These are phyloP conservation scores for Austrofundulus limnaeus DNA, from an alignment of 2,113 vertebrate genomes.

Conservation along the genomic window DNA sequence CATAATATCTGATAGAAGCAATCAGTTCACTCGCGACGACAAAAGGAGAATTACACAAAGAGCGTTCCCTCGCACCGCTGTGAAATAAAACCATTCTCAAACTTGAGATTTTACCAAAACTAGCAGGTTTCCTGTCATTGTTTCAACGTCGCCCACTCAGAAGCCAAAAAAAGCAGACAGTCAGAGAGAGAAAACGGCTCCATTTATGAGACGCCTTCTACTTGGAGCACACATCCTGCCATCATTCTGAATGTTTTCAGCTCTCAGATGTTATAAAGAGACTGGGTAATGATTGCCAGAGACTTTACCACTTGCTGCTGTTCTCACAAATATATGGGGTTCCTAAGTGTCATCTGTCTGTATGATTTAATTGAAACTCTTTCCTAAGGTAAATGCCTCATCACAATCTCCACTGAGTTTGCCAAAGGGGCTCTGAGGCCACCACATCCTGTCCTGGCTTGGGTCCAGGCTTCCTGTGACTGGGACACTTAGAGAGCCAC, in stretches of 20 bases:
- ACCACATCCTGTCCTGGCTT: conserved; percentile 57
- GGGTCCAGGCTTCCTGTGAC: conserved; percentile 65
- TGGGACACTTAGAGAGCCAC: conserved; percentile 49
- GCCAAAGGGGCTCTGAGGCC: conserved; percentile 54
- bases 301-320: conserved; percentile 54
- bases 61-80: conserved; percentile 28
- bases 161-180: conserved; percentile 60
- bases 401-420: conserved; percentile 46
- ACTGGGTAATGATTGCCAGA: conserved; percentile 67
- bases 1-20: conserved; percentile 41
- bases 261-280: conserved; percentile 67
- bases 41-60: conserved; percentile 56
- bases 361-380: conserved; percentile 78
- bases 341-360: conserved; percentile 64
- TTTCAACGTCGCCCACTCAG: conserved; percentile 69
- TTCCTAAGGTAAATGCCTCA: conserved; percentile 51
- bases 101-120: conserved; percentile 75
- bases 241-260: conserved; percentile 54
- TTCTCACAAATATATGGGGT: conserved; percentile 48
- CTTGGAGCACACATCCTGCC: conserved; percentile 55
- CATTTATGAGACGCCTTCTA: conserved; percentile 67
- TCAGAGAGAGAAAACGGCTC: conserved; percentile 68
- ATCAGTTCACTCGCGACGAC: conserved; percentile 50
- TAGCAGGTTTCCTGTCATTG: conserved; percentile 67
- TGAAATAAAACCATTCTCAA: conserved; percentile 68